phyloP scores from a whole-genome alignment of 2,797 vertebrate genomes.

The Pristis pectinata region DNA sequence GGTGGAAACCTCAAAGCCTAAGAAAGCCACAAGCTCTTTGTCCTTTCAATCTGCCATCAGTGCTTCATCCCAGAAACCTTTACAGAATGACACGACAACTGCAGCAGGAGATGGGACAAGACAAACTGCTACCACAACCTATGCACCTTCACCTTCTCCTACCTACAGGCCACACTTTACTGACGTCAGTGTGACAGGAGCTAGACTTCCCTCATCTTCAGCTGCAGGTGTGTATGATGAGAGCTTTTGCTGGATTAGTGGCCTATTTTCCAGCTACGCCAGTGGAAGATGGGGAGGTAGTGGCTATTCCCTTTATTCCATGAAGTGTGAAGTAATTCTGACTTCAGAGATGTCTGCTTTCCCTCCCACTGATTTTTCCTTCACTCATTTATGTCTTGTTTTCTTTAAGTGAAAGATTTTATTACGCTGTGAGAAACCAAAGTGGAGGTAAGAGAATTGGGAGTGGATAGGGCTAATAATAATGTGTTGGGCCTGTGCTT shows the following conservation, averaged over 20 bases:
- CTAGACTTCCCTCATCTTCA: constrained; percentile 16
- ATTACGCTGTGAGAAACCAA: not conserved
- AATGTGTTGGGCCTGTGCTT: not conserved
- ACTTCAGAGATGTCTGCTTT: not conserved
- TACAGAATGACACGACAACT: constrained; percentile 41
- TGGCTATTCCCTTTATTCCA: not conserved
- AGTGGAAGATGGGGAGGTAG: too few species aligned
- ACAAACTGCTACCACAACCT: constrained; percentile 20
- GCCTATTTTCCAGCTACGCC: too few species aligned
- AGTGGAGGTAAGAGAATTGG: not conserved
- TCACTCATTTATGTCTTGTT: too few species aligned
- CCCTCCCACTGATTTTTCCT: not conserved
- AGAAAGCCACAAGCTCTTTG: constrained; percentile 43
- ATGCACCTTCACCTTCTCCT: constrained; percentile 34
- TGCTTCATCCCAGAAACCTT: constrained; percentile 40
- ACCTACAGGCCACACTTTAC: constrained; percentile 31
- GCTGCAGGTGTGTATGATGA: not conserved
- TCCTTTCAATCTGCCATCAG: constrained; percentile 44
- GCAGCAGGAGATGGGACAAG: constrained; percentile 42
- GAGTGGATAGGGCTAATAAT: not conserved
- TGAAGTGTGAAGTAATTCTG: not conserved
- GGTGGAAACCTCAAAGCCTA: constrained; percentile 48
- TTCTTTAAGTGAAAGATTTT: not conserved
- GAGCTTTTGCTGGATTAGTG: not conserved
- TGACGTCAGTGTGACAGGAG: not conserved